Percentiles rank a stretch among this genome's conserved stretches.
Conservation (phyloP, 1,140 invertebrate species). For the Aphaenogaster ashmeadi region DNA sequence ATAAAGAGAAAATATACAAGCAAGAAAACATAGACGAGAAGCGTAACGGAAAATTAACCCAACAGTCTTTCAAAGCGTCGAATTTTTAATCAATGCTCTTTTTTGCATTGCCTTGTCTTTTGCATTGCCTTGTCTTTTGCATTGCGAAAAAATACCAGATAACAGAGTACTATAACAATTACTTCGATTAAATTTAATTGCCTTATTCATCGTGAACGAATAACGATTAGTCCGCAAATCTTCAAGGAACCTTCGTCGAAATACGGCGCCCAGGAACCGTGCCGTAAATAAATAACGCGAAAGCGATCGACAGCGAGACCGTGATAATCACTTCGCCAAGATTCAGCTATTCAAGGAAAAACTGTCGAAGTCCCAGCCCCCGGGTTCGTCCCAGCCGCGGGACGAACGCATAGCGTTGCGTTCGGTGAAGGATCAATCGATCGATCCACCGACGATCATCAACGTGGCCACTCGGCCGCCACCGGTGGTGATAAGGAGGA, state of each 20-base stretch:
- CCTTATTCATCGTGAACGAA: slow-evolving; percentile 22
- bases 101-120: slow-evolving; percentile 51
- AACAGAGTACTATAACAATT: slow-evolving; percentile 29
- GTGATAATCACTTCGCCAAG: slow-evolving; percentile 71
- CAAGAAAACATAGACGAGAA: not conserved
- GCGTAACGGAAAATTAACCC: slow-evolving; percentile 47
- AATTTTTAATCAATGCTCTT: slow-evolving; percentile 56
- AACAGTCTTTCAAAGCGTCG: slow-evolving; percentile 75
- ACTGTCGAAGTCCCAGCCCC: slow-evolving; percentile 80
- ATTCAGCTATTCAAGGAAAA: slow-evolving; percentile 81
- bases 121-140: slow-evolving; percentile 45
- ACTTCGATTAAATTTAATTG: slow-evolving; percentile 19
- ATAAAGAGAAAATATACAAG: not conserved
- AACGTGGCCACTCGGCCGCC: slow-evolving; percentile 78
- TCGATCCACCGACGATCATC: slow-evolving; percentile 58
- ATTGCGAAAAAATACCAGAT: slow-evolving; percentile 21
- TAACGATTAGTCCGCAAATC: not conserved
- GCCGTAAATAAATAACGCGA: not conserved
- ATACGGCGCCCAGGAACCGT: not conserved
- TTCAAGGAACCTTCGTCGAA: not conserved
- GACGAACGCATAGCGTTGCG: slow-evolving; percentile 76
- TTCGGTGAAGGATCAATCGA: slow-evolving; percentile 73
- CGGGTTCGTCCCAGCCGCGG: slow-evolving; percentile 77
- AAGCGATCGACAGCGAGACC: not conserved
- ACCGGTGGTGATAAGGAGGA: slow-evolving; percentile 81